phyloP scores from a whole-genome alignment of 2,888 invertebrate species.

The Macropis europaea region DNA sequence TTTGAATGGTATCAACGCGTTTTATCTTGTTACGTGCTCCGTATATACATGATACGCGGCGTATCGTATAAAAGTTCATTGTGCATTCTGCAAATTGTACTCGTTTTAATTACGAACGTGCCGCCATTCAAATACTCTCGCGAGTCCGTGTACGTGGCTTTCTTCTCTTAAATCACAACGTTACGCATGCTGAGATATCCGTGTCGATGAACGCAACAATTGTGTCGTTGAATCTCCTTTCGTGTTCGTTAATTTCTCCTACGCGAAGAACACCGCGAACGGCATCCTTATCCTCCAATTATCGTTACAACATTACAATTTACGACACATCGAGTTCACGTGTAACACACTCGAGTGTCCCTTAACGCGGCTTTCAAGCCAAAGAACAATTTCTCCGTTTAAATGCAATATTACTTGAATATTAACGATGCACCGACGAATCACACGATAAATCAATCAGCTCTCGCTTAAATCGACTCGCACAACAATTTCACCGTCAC shows the following conservation, averaged over 20 bases:
- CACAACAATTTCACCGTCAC: conserved; percentile 1
- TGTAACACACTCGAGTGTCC: too few species aligned
- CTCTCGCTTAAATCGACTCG: conserved; percentile 19
- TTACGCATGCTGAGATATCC: conserved; percentile 10
- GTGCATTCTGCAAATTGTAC: too few species aligned
- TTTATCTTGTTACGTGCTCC: too few species aligned
- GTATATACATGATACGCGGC: too few species aligned
- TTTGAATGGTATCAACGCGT: too few species aligned
- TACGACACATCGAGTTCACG: background rate
- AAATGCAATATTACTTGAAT: too few species aligned
- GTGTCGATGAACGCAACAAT: background rate
- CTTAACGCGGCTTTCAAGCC: too few species aligned
- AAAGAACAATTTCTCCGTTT: too few species aligned
- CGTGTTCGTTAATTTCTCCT: background rate
- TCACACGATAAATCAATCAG: conserved; percentile 8
- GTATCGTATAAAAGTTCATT: too few species aligned
- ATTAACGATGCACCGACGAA: conserved; percentile 2
- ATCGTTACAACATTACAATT: background rate
- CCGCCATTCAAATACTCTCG: too few species aligned
- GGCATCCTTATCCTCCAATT: background rate
- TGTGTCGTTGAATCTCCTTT: background rate
- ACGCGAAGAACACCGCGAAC: conserved; percentile 12
- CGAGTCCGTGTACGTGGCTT: background rate
- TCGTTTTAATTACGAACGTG: too few species aligned
- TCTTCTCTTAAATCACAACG: conserved; percentile 17